Evolutionary conservation across 2,113 vertebrate species (phyloP).

Genomic region (Burhinus bistriatus): DNA sequence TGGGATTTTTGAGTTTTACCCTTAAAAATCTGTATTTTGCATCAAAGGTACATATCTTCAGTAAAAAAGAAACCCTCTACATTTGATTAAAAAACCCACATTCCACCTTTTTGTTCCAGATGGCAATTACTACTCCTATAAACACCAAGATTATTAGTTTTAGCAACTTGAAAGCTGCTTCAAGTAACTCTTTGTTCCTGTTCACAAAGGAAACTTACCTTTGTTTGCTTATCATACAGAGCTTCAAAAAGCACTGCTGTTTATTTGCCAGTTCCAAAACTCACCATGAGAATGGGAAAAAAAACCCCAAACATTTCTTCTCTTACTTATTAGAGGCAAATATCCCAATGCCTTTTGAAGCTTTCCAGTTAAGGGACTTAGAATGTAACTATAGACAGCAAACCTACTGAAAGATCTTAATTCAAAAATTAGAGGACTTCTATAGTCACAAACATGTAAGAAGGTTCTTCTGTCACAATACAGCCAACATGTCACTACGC

Average conservation of each 20-base stretch:
- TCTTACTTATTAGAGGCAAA: background rate
- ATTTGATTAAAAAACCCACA: background rate
- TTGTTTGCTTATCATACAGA: background rate
- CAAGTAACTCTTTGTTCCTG: background rate
- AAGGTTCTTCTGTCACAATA: background rate
- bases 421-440: background rate
- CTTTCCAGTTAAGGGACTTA: background rate
- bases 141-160: background rate
- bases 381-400: background rate
- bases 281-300: background rate
- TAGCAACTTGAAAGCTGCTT: background rate
- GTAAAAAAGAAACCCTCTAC: background rate
- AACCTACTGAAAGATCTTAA: background rate
- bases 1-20: background rate
- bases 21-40: background rate
- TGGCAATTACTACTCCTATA: background rate
- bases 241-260: background rate
- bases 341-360: background rate
- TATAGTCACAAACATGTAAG: background rate
- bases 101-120: background rate
- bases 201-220: constrained; percentile 10
- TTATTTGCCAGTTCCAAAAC: constrained; percentile 1
- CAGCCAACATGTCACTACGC: background rate
- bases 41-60: background rate
- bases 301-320: background rate